Conservation (phyloP, 2,888 invertebrate genomes). For the Malthinus flaveolus region DNA sequence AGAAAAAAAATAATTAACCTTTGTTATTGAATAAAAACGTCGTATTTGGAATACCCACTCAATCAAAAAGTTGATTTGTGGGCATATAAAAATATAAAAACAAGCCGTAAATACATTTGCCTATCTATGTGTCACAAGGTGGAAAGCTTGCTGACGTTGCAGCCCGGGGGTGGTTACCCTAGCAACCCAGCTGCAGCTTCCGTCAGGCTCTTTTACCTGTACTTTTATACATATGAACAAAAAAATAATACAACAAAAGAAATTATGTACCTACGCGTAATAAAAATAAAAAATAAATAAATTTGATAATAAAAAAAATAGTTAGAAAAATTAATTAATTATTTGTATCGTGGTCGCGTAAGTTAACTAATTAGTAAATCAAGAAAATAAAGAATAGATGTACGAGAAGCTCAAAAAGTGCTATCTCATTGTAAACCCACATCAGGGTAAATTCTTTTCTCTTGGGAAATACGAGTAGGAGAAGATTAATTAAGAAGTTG, state of each 20-base stretch:
- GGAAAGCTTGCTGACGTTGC: conserved; percentile 26
- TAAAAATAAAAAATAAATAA: background rate
- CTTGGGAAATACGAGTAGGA: too few species aligned
- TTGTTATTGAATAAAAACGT: conserved; percentile 3
- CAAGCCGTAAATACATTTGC: conserved; percentile 26
- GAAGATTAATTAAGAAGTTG: too few species aligned
- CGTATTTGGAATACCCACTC: background rate
- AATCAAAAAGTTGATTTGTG: conserved; percentile 5
- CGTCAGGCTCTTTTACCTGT: conserved; percentile 23
- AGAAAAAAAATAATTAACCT: too few species aligned
- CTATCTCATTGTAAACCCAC: too few species aligned
- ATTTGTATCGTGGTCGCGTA: too few species aligned
- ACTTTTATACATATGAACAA: conserved; percentile 20
- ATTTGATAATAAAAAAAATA: background rate
- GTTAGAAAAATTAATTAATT: too few species aligned
- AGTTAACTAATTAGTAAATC: too few species aligned
- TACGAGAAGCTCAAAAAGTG: too few species aligned
- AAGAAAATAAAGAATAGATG: too few species aligned
- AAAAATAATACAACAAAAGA: conserved; percentile 3
- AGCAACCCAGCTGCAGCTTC: conserved; percentile 32
- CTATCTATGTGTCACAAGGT: conserved; percentile 26
- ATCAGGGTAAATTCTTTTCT: too few species aligned
- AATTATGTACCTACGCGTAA: conserved; percentile 10
- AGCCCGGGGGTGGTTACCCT: conserved; percentile 33
- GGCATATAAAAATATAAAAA: conserved; percentile 25